Evolutionary conservation across 2,888 invertebrate genomes (phyloP).

Genomic region (Axea sp.): DNA sequence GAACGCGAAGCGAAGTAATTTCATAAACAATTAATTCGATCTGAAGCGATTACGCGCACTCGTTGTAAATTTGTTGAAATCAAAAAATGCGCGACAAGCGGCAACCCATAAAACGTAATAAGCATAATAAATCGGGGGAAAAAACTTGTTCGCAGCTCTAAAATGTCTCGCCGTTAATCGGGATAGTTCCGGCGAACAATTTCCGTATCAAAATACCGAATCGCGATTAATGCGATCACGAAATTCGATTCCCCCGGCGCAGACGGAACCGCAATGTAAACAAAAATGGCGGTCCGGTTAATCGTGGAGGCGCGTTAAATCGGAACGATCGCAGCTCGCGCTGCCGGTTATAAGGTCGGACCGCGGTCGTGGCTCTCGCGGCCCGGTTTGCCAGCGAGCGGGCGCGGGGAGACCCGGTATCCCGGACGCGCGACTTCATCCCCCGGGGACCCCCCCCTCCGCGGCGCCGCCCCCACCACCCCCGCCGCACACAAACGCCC

Average conservation of each 20-base stretch:
- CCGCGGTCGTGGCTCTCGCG: slow-evolving; percentile 51
- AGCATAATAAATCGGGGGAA: neutral
- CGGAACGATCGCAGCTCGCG: slow-evolving; percentile 34
- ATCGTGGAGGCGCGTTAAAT: slow-evolving; percentile 36
- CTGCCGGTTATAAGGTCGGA: slow-evolving; percentile 44
- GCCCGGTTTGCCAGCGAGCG: slow-evolving; percentile 24
- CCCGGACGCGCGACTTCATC: slow-evolving; percentile 40
- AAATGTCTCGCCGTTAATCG: slow-evolving; percentile 8
- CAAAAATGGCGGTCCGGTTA: slow-evolving; percentile 34
- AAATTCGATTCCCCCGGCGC: slow-evolving; percentile 22
- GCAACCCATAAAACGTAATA: too few species aligned
- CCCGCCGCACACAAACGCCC: slow-evolving; percentile 35
- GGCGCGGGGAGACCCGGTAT: slow-evolving; percentile 41
- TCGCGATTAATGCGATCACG: slow-evolving; percentile 35
- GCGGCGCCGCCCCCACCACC: slow-evolving; percentile 38
- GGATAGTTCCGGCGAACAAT: slow-evolving; percentile 22
- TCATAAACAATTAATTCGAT: too few species aligned
- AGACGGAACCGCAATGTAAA: slow-evolving; percentile 22
- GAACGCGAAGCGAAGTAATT: too few species aligned
- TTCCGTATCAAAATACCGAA: slow-evolving; percentile 32
- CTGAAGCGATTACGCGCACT: too few species aligned
- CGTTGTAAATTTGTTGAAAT: too few species aligned
- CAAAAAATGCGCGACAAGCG: too few species aligned
- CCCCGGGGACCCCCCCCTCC: slow-evolving; percentile 20
- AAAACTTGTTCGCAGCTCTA: neutral